phyloP scores from a whole-genome alignment of 2,113 vertebrate genomes.

The Neodontobutis hainanensis region DNA sequence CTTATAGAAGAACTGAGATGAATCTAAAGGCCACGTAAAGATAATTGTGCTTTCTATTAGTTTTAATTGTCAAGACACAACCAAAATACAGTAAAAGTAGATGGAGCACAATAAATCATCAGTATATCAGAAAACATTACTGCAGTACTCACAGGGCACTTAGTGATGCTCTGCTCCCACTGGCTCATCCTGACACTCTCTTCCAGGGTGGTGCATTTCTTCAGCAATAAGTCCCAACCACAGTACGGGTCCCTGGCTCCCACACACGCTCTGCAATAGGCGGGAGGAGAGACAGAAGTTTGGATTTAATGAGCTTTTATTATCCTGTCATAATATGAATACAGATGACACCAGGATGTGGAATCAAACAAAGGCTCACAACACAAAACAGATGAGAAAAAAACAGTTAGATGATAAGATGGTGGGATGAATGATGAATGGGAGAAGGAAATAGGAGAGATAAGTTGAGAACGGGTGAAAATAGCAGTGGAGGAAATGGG shows the following conservation, averaged over 20 bases:
- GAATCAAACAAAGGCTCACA: constrained; percentile 26
- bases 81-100: constrained; percentile 6
- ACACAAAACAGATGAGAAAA: constrained; percentile 13
- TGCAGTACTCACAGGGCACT: constrained; percentile 87
- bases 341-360: constrained; percentile 16
- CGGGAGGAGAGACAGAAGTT: constrained; percentile 16
- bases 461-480: constrained; percentile 13
- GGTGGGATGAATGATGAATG: constrained; percentile 22
- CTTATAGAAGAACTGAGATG: constrained; percentile 15
- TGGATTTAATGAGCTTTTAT: constrained; percentile 30
- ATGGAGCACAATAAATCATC: not conserved
- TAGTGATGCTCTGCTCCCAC: constrained; percentile 92
- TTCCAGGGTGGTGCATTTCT: constrained; percentile 93
- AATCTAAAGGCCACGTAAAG: constrained; percentile 8
- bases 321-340: constrained; percentile 25
- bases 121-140: not conserved
- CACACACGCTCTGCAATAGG: constrained; percentile 83
- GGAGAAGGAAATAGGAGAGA: constrained; percentile 22
- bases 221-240: constrained; percentile 92
- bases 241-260: constrained; percentile 96
- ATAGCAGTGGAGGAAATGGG: not conserved
- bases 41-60: constrained; percentile 31
- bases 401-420: constrained; percentile 27
- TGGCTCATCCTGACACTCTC: constrained; percentile 94
- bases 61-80: constrained; percentile 21